Evolutionary conservation across 2,888 invertebrate genomes (phyloP).

Genomic region (Hypercompe scribonia): DNA sequence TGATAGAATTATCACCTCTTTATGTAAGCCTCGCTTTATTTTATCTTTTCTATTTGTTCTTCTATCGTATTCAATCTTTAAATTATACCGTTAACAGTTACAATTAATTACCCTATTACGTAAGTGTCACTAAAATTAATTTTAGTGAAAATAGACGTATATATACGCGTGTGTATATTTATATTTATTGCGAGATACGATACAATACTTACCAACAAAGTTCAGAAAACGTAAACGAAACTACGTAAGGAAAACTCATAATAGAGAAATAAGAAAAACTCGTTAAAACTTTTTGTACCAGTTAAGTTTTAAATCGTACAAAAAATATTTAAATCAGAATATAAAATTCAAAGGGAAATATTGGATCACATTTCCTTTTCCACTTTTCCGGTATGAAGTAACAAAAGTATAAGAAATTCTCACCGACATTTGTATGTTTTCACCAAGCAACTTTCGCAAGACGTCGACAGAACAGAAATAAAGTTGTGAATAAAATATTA

Average conservation of each 20-base stretch:
- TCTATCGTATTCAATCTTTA: too few species aligned
- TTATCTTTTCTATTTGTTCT: too few species aligned
- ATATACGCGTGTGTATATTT: not conserved
- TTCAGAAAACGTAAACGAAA: too few species aligned
- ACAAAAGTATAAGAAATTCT: conserved; percentile 44
- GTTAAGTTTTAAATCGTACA: not conserved
- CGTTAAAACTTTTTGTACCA: not conserved
- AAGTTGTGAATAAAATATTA: conserved; percentile 64
- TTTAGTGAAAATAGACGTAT: not conserved
- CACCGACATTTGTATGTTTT: conserved; percentile 46
- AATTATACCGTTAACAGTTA: too few species aligned
- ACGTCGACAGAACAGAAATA: conserved; percentile 56
- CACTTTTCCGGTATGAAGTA: conserved; percentile 26
- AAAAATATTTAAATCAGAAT: conserved; percentile 19
- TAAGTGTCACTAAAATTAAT: too few species aligned
- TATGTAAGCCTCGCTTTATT: too few species aligned
- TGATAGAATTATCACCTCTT: too few species aligned
- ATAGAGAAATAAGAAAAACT: not conserved
- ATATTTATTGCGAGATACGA: not conserved
- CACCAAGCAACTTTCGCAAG: conserved; percentile 39
- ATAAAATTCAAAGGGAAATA: conserved; percentile 31
- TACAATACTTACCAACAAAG: not conserved
- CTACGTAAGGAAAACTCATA: not conserved
- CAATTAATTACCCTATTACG: too few species aligned
- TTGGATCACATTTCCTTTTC: conserved; percentile 28